phyloP scores from a whole-genome alignment of 2,113 vertebrate genomes.

The Ifrita kowaldi region DNA sequence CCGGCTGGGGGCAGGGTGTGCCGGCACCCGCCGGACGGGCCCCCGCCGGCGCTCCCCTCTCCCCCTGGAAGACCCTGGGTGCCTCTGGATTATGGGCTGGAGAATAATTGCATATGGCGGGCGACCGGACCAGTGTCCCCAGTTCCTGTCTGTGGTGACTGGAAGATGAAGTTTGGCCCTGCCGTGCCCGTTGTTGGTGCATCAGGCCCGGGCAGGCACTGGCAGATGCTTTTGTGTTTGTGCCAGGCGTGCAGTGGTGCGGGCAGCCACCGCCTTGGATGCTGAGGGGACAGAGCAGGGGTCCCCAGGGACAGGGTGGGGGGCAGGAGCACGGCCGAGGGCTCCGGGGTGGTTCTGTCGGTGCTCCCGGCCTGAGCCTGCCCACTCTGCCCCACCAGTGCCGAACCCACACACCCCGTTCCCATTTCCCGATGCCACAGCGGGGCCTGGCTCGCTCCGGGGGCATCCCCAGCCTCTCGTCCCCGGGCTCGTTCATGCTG shows the following conservation, averaged over 20 bases:
- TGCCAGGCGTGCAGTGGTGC: fast-evolving
- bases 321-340: background rate
- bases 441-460: background rate
- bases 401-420: background rate
- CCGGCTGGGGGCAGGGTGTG: conserved; percentile 36
- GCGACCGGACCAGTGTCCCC: background rate
- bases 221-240: background rate
- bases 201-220: background rate
- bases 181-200: background rate
- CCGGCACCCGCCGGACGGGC: background rate
- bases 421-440: fast-evolving
- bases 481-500: fast-evolving
- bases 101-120: fast-evolving
- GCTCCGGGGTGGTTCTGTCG: fast-evolving
- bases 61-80: background rate
- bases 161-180: fast-evolving
- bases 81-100: background rate
- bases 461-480: background rate
- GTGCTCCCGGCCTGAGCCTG: background rate
- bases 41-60: fast-evolving
- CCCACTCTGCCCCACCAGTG: fast-evolving
- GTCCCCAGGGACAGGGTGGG: background rate
- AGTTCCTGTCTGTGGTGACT: background rate
- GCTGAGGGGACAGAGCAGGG: background rate
- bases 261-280: background rate